phyloP scores from a whole-genome alignment of 1,140 invertebrate genomes.

The Meloidogyne floridensis region DNA sequence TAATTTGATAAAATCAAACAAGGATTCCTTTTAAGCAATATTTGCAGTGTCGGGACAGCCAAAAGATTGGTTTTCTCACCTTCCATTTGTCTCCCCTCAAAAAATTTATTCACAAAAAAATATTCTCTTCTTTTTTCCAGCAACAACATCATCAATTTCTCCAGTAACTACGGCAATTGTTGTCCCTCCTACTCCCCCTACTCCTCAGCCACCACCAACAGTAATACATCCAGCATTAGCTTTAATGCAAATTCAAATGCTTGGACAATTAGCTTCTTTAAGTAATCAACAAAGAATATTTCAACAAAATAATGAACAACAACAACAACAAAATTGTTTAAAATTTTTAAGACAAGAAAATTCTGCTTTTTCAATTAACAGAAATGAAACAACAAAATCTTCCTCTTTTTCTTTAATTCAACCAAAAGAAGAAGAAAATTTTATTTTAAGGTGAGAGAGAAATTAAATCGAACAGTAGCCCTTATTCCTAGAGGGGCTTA shows the following conservation, averaged over 20 bases:
- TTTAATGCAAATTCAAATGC: conserved; percentile 2
- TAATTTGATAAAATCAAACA: too few relatives aligned
- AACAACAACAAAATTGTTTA: background rate
- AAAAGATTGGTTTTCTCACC: too few relatives aligned
- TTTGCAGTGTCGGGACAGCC: too few relatives aligned
- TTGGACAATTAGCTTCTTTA: conserved; percentile 1
- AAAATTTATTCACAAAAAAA: too few relatives aligned
- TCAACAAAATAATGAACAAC: background rate
- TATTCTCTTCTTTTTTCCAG: too few relatives aligned
- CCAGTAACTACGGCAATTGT: too few relatives aligned
- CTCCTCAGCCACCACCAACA: background rate
- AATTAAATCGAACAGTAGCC: too few relatives aligned
- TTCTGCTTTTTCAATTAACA: background rate
- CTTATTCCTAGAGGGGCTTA: too few relatives aligned
- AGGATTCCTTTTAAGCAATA: too few relatives aligned
- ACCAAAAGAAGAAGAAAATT: background rate
- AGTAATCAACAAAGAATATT: conserved; percentile 6
- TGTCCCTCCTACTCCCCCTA: too few relatives aligned
- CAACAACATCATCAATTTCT: background rate
- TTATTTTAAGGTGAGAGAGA: background rate
- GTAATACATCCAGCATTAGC: conserved; percentile 4
- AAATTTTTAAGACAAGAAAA: background rate
- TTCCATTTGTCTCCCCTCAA: too few relatives aligned
- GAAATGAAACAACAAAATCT: background rate
- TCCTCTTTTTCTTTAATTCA: background rate